Evolutionary conservation across 2,113 vertebrate species (phyloP).

Genomic region (Phrynocephalus versicolor): DNA sequence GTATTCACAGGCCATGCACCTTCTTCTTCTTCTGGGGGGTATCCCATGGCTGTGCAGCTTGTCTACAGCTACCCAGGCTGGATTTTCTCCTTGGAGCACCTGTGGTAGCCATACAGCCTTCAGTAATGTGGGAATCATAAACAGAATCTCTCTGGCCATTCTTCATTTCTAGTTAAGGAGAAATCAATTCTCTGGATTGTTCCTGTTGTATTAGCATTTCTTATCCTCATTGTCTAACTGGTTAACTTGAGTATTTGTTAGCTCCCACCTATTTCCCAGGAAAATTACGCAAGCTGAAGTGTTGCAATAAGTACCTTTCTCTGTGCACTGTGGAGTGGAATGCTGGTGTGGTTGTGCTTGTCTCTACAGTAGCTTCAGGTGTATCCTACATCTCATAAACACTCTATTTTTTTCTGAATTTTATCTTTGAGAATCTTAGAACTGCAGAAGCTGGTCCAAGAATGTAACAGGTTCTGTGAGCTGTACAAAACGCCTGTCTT

Average conservation of each 20-base stretch:
- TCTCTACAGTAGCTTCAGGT: background rate
- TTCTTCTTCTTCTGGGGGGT: no score
- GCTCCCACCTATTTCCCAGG: constrained; percentile 5
- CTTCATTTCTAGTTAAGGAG: no score
- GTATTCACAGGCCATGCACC: no score
- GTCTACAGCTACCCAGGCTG: no score
- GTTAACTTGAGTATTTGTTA: background rate
- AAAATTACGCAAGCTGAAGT: background rate
- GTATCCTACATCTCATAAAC: background rate
- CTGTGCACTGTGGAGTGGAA: background rate
- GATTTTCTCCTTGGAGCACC: no score
- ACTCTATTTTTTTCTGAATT: background rate
- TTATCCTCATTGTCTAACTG: background rate
- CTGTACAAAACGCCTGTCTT: background rate
- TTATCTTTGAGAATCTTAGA: background rate
- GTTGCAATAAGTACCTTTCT: background rate
- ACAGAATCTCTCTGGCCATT: background rate
- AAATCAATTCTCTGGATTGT: background rate
- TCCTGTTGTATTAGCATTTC: background rate
- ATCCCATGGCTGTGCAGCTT: no score
- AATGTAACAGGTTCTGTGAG: background rate
- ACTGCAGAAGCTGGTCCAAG: background rate
- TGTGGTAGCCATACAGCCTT: no score
- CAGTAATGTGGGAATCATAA: background rate
- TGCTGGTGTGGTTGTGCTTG: background rate